These are phyloP conservation scores for Hydrotaea diabolus DNA, from an alignment of 2,888 invertebrate genomes.

Conservation along the genomic window DNA sequence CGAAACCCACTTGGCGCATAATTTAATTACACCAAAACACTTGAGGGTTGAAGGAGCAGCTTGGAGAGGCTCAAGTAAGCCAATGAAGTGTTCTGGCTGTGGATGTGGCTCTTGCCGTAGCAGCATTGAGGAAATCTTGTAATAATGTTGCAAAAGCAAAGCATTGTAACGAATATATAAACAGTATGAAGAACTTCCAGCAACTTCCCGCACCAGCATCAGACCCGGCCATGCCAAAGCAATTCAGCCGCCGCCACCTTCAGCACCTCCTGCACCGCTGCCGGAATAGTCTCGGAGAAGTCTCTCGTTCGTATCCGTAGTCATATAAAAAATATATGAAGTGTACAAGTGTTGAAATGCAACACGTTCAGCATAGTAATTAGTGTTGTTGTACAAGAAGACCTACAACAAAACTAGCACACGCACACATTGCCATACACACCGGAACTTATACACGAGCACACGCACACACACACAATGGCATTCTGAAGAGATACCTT, in stretches of 20 bases:
- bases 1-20: conserved; percentile 64
- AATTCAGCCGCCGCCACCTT: not conserved
- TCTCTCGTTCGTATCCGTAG: not conserved
- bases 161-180: conserved; percentile 43
- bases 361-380: conserved; percentile 67
- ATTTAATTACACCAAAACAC: conserved; percentile 66
- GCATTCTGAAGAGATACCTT: not conserved
- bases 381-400: conserved; percentile 55
- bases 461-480: not conserved
- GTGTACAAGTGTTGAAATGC: conserved; percentile 63
- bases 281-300: not conserved
- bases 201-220: not conserved
- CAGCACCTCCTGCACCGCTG: not conserved
- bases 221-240: not conserved
- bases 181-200: conserved; percentile 28
- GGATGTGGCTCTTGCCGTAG: not conserved
- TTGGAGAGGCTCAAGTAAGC: conserved; percentile 48
- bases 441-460: too few species aligned
- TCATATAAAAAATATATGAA: conserved; percentile 30
- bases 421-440: too few species aligned
- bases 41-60: conserved; percentile 61
- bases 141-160: conserved; percentile 46
- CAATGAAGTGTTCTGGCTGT: conserved; percentile 50
- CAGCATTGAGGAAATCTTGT: conserved; percentile 10
- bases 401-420: not conserved